Evolutionary conservation across 2,888 invertebrate species (phyloP), one percentile per base, ranked within the genome.

Genomic region (Agrochola lota): DNA sequence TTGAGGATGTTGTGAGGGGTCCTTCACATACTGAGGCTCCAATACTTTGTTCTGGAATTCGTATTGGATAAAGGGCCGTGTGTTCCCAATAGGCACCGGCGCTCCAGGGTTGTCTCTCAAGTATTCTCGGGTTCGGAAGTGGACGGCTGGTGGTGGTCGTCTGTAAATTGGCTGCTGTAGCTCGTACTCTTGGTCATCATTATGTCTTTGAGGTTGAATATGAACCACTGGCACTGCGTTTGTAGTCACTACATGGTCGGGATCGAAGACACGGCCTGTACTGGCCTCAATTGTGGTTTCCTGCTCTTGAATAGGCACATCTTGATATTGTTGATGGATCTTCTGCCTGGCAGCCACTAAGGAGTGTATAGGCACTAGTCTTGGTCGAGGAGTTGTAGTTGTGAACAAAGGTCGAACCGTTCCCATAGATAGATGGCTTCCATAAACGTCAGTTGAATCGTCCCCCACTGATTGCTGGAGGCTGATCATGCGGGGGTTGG

Each of bases 381-480:
- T 95, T 0, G 98, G 97, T 43, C 97, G 95, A 26, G 95, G 94
- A 12, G 96, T 97, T 0, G 97, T 97, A 0, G 98, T 98, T 0
- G 98, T 98, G 87, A 98, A 98, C 26, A 98, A 92, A 0, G 98
- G 98, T 55, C 98, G 95, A 9, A 98, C 97, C 46, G 97, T 97
- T 77, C 97, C 97, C 30, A 97, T 97, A 0, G 97, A 97, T 23
- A 97, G 93, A 43, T 98, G 97, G 57, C 97, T 97, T 55, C 98
- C 98, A 85, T 98, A 98, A 1, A 98, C 97, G 88, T 98, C 98
- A 3, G 97, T 97, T 7, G 97, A 97, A 90, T 98, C 98, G 85
- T 97, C 97, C 20, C 97, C 97, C 35, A 96, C 94, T 0, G 97
- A 97, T 90, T 98, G 98, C 85, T 97, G 97, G 17, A 97, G 90